A percentile compares a stretch with the other conserved stretches of the same genome.
Evolutionary conservation across 2,888 invertebrate genomes (phyloP).

Genomic region (Sussaba pulchella): DNA sequence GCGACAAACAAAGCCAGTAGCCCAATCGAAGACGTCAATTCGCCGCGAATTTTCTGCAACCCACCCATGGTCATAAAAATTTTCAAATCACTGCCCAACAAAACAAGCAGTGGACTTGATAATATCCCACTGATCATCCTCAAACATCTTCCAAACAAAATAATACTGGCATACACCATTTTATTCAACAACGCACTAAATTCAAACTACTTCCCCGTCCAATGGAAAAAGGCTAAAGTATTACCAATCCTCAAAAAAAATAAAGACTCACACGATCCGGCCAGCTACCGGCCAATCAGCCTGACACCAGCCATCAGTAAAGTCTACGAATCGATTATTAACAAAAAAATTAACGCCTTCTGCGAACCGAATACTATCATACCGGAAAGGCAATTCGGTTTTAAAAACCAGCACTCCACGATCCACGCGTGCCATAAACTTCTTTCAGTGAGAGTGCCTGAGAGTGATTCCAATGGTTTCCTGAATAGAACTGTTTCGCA

Average conservation of each 20-base stretch:
- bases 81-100: constrained; percentile 49
- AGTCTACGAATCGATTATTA: constrained; percentile 42
- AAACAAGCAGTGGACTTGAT: constrained; percentile 55
- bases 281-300: constrained; percentile 60
- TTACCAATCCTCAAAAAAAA: too few relatives aligned
- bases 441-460: too few relatives aligned
- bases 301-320: constrained; percentile 55
- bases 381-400: constrained; percentile 56
- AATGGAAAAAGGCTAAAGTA: too few relatives aligned
- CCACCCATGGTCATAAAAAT: constrained; percentile 18
- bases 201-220: too few relatives aligned
- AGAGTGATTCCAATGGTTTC: background rate
- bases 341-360: background rate
- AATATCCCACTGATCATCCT: too few relatives aligned
- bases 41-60: background rate
- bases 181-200: too few relatives aligned
- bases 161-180: too few relatives aligned
- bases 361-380: constrained; percentile 21
- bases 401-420: constrained; percentile 46
- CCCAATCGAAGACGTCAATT: background rate
- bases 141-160: too few relatives aligned
- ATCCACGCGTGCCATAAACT: constrained; percentile 50
- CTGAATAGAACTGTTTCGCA: too few relatives aligned
- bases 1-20: background rate
- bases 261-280: constrained; percentile 29